Percentiles rank a stretch among this genome's conserved stretches.
Evolutionary conservation across 2,113 vertebrate genomes (phyloP).

Genomic region (Melanotaenia duboulayi): DNA sequence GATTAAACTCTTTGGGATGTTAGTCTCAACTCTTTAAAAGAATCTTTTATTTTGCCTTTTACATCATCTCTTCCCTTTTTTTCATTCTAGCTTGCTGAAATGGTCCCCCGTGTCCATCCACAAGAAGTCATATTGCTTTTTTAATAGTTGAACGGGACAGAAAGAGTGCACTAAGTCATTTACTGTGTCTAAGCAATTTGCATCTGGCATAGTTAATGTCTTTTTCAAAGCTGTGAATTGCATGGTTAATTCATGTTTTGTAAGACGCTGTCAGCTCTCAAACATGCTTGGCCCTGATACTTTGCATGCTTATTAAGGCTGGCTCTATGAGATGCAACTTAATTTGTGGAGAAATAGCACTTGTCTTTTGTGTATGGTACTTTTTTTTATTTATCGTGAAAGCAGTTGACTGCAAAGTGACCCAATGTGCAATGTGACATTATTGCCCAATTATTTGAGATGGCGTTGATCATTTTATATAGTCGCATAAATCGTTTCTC

Average conservation of each 20-base stretch:
- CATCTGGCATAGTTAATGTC: conserved; percentile 62
- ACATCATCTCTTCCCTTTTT: conserved; percentile 5
- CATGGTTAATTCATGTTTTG: conserved; percentile 62
- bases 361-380: not conserved
- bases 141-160: conserved; percentile 24
- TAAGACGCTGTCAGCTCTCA: conserved; percentile 49
- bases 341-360: conserved; percentile 10
- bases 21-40: conserved; percentile 5
- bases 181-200: conserved; percentile 65
- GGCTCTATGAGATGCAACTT: not conserved
- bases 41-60: not conserved
- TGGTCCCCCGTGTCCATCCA: conserved; percentile 35
- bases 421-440: not conserved
- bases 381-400: conserved; percentile 12
- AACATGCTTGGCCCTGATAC: conserved; percentile 42
- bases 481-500: not conserved
- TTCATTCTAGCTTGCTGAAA: conserved; percentile 20
- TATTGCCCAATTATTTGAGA: not conserved
- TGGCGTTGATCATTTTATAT: not conserved
- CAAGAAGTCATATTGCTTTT: conserved; percentile 52
- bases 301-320: conserved; percentile 46
- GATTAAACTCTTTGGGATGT: conserved; percentile 18
- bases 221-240: conserved; percentile 66
- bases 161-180: conserved; percentile 29
- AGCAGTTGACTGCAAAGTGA: not conserved